Evolutionary conservation across 1,140 invertebrate species (phyloP).

Genomic region (Microvelia longipes): DNA sequence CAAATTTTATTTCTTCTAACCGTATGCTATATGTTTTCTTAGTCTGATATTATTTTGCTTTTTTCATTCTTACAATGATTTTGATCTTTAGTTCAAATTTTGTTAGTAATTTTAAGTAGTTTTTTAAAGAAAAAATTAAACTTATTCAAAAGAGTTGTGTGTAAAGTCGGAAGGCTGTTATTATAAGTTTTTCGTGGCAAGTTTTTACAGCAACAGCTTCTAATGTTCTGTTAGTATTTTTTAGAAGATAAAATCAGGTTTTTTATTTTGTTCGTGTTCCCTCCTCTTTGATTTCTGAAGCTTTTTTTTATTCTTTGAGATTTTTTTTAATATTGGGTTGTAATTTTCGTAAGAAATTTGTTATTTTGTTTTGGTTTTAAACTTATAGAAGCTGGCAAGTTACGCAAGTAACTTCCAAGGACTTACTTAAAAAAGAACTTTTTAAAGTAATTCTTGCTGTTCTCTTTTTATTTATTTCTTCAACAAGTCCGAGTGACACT

Average conservation of each 20-base stretch:
- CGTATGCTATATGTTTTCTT: too few relatives aligned
- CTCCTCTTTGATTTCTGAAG: background rate
- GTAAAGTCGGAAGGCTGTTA: background rate
- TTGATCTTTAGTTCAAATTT: too few relatives aligned
- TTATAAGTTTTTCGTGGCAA: background rate
- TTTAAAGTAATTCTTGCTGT: background rate
- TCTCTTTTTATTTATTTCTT: background rate
- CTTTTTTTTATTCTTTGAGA: background rate
- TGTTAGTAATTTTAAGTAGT: too few relatives aligned
- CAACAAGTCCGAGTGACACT: background rate
- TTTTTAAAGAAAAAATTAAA: too few relatives aligned
- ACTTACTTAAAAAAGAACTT: background rate
- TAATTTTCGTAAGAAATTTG: background rate
- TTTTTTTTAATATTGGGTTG: background rate
- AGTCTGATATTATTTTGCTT: too few relatives aligned
- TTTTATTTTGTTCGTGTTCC: background rate
- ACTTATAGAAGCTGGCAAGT: too few relatives aligned
- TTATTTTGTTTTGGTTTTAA: too few relatives aligned
- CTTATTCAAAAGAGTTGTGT: too few relatives aligned
- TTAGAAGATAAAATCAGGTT: background rate
- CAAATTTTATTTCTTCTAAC: too few relatives aligned
- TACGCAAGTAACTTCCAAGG: background rate
- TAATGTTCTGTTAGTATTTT: background rate
- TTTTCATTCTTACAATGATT: too few relatives aligned
- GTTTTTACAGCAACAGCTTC: background rate